Evolutionary conservation across 2,888 invertebrate species (phyloP), one percentile per base, ranked within the genome.

Genomic region (Sinopyrophorus schimmeli): DNA sequence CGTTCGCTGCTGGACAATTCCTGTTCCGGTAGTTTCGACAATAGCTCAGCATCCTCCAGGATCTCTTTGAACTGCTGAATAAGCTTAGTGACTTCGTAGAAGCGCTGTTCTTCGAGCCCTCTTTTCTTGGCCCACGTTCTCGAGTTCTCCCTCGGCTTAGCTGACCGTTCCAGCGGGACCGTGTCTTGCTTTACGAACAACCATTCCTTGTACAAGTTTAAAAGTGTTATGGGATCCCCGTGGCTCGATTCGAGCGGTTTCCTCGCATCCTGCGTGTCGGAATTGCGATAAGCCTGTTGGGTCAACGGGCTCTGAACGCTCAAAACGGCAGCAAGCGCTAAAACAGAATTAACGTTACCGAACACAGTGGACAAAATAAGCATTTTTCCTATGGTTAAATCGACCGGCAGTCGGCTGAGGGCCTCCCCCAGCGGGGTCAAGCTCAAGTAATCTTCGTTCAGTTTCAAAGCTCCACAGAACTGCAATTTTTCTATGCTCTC

Each of bases 71-170:
- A 89, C 72, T 99, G 99, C 14, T 86, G 81, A 20, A 94, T 81
- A 3, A 99, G 76, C 75, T 98, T 98, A 0, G 91, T 92, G 65
- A 95, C 88, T 74, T 99, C 99, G 67, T 97, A 99, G 65, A 99
- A 87, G 12, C 99, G 77, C 71, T 99, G 97, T 69, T 99, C 98
- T 72, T 99, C 98, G 4, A 99, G 77, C 0, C 95, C 96, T 46
- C 94, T 77, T 44, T 89, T 80, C 55, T 82, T 82, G 61, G 96
- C 93, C 98, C 99, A 99, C 48, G 84, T 82, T 28, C 85, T 78
- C 0, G 84, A 81, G 39, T 63, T 70, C 49, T 71, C 68, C 20
- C 41, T 49, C 1, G 18, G 10, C 38, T 59, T 52, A 3, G 51
- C 24, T 1, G 48, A 35, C n/a, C 43, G 6, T 5, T 47, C 20